A percentile compares a stretch with the other conserved stretches of the same genome.
Conservation (phyloP, 1,140 invertebrate species). For the Drosophila nigrodunni region DNA sequence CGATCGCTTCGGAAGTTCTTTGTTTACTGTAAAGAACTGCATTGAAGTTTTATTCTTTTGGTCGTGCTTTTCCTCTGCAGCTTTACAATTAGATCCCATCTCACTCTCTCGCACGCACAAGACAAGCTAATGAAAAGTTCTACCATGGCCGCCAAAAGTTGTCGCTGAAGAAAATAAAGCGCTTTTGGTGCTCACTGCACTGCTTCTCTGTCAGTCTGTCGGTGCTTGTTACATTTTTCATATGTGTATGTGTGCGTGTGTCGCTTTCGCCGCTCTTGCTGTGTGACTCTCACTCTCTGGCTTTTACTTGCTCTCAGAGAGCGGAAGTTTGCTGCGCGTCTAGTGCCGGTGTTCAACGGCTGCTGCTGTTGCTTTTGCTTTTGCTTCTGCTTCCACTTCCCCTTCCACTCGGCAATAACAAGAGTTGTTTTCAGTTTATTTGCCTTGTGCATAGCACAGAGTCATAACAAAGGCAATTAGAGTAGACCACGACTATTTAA, state of each 20-base stretch:
- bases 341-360: constrained; percentile 37
- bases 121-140: constrained; percentile 47
- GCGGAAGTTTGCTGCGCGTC: constrained; percentile 65
- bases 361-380: constrained; percentile 16
- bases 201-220: constrained; percentile 22
- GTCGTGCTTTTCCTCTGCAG: constrained; percentile 57
- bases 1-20: constrained; percentile 75
- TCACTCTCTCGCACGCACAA: constrained; percentile 39
- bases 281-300: constrained; percentile 24
- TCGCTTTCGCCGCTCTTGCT: constrained; percentile 39
- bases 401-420: constrained; percentile 21
- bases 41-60: constrained; percentile 70
- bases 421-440: constrained; percentile 33
- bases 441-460: constrained; percentile 40
- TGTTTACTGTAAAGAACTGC: constrained; percentile 75
- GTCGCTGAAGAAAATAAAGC: constrained; percentile 50
- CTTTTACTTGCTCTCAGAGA: constrained; percentile 20
- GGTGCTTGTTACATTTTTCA: constrained; percentile 14
- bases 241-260: constrained; percentile 19
- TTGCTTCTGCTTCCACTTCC: constrained; percentile 40
- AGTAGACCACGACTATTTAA: constrained; percentile 25
- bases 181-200: constrained; percentile 54
- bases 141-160: constrained; percentile 39
- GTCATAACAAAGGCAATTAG: constrained; percentile 19
- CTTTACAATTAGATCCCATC: constrained; percentile 78